phyloP scores from a whole-genome alignment of 2,113 vertebrate genomes.

The Pundamilia nyererei region DNA sequence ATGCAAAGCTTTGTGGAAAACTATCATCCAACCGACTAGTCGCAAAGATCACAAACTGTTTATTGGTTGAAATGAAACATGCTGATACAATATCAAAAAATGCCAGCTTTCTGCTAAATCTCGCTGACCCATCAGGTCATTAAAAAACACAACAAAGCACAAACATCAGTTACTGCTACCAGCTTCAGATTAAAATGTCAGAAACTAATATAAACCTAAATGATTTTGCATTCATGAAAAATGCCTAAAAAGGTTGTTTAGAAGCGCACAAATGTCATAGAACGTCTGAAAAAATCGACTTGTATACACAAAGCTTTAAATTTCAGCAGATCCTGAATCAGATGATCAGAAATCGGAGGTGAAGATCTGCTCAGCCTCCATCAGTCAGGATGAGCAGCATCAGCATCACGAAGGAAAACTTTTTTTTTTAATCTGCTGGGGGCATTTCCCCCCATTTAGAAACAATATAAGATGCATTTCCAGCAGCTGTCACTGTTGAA shows the following conservation, averaged over 20 bases:
- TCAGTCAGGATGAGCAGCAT: background rate
- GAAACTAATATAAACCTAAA: background rate
- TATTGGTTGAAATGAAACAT: background rate
- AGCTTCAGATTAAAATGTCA: background rate
- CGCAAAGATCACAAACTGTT: background rate
- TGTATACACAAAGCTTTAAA: background rate
- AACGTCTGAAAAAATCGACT: rapidly evolving
- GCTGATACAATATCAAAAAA: background rate
- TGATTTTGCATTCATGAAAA: background rate
- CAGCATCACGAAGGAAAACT: background rate
- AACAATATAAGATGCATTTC: background rate
- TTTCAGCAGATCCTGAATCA: background rate
- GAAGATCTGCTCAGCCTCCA: background rate
- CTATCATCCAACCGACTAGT: background rate
- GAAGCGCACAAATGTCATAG: background rate
- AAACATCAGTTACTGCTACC: background rate
- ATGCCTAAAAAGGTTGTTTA: background rate
- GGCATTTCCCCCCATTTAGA: background rate
- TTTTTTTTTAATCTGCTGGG: background rate
- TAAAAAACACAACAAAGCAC: background rate
- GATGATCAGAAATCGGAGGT: background rate
- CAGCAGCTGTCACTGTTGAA: background rate
- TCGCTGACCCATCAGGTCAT: background rate
- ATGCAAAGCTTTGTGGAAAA: constrained; percentile 35
- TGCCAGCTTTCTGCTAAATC: background rate